phyloP scores from a whole-genome alignment of 1,140 invertebrate genomes.

The Cyclargus thomasi region DNA sequence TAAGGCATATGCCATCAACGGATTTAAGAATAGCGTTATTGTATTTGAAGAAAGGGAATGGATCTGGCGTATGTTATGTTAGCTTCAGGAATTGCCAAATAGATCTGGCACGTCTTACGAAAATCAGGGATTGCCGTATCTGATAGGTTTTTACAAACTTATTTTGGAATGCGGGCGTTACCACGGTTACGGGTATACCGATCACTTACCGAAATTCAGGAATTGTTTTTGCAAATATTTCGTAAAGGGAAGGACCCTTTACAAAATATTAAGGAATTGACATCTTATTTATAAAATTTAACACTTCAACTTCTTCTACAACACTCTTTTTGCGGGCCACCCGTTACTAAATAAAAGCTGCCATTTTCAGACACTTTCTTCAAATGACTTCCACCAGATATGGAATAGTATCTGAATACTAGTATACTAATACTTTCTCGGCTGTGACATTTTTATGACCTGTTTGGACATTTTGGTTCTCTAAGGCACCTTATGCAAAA shows the following conservation, averaged over 20 bases:
- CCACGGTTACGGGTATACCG: no score
- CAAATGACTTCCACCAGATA: not conserved
- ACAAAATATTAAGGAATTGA: no score
- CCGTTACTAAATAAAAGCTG: not conserved
- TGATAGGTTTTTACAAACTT: no score
- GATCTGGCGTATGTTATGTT: not conserved
- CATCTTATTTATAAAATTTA: no score
- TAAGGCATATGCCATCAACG: not conserved
- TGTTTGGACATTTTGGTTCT: not conserved
- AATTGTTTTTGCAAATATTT: no score
- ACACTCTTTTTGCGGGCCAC: not conserved
- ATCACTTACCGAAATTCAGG: no score
- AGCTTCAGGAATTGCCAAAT: not conserved
- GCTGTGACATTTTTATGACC: conserved; percentile 6
- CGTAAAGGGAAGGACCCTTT: no score
- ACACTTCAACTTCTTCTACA: not conserved
- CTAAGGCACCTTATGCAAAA: not conserved
- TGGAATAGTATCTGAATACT: not conserved
- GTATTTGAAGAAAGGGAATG: not conserved
- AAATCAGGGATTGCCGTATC: no score
- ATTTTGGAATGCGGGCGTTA: no score
- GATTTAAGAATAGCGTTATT: not conserved
- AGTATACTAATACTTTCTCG: conserved; percentile 12
- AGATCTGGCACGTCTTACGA: no score
- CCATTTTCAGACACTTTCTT: not conserved